Conservation (phyloP, 2,113 vertebrate species). For the zebrafish (Danio rerio) region GRCz12tu NC_133176.1:3229501-3230000, state of each 20-base stretch:
- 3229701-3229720: not conserved
- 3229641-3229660: not conserved
- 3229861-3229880: too few species aligned
- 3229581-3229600: constrained; percentile 26
- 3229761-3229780: not conserved
- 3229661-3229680: not conserved
- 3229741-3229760: not conserved
- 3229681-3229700: not conserved
- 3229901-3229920: too few species aligned
- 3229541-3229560: not conserved
- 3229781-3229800: not conserved
- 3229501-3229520: not conserved
- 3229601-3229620: not conserved
- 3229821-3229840: not conserved
- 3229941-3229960: too few species aligned
- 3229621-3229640: constrained; percentile 31
- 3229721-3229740: not conserved
- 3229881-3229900: too few species aligned
- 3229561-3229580: constrained; percentile 21
- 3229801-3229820: not conserved
- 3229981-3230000: too few species aligned
- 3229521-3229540: not conserved
- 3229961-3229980: too few species aligned
- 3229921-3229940: too few species aligned
- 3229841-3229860: not conserved